Evolutionary conservation across 2,797 vertebrate species (phyloP), one percentile per base, ranked within the genome.

Genomic region (Phalloptychus januarius): DNA sequence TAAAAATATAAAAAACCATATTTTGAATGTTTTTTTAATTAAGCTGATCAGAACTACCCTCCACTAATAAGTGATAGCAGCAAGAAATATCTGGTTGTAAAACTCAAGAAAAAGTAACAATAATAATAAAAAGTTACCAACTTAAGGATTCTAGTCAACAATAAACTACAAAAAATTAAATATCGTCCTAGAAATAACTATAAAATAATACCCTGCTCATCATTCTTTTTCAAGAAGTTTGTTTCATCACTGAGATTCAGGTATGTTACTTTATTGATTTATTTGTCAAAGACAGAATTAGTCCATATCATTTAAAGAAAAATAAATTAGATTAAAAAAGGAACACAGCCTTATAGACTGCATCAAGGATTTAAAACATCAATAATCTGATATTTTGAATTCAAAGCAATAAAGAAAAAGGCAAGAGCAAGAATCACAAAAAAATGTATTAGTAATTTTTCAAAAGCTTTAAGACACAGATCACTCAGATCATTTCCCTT

Each of bases 321-420:
- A 18, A 46, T 3, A 45, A 45, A 20, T 48, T 2, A 23, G 2
- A 50, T 23, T 50, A 23, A 54, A n/a, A 50, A n/a, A 54, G 10
- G 8, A n/a, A 2, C 3, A n/a, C 23, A 54, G 16, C 3, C 40
- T 25, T 42, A 4, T 44, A n/a, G 42, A 6, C 25, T n/a, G 23
- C 4, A 70, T 38, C 40, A 44, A n/a, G 10, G n/a, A 70, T 44
- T n/a, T 25, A 28, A 61, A 71, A 71, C 15, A n/a, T 23, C 23
- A 50, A 36, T 33, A 72, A 73, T 54, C 36, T 73, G 20, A 40
- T 13, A 25, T 28, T 44, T 13, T 44, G 48, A n/a, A 52, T 38
- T 54, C 42, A 73, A 40, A n/a, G 13, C 46, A 50, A 33, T 40
- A 25, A 73, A 73, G 20, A 38, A 73, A 73, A 73, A n/a, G 13